phyloP scores from a whole-genome alignment of 2,113 vertebrate species.

The Pitta sordida region DNA sequence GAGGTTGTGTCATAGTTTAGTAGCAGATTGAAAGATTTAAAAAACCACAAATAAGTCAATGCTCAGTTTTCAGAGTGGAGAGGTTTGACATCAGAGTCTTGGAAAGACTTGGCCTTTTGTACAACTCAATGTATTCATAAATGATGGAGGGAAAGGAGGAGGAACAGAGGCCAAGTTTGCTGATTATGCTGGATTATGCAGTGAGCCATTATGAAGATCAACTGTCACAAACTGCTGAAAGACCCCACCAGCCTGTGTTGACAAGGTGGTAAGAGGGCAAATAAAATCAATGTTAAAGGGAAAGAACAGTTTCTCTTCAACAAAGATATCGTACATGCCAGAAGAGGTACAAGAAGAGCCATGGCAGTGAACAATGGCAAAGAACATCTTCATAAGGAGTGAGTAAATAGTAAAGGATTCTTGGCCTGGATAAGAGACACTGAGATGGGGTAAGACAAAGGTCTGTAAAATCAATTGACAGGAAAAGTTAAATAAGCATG shows the following conservation, averaged over 20 bases:
- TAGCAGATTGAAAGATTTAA: neutral
- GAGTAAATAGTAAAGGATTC: neutral
- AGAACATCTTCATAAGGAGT: neutral
- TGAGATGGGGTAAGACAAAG: neutral
- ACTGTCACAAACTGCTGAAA: neutral
- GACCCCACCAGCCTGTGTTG: neutral
- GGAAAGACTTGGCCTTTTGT: neutral
- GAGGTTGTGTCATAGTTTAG: neutral
- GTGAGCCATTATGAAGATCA: neutral
- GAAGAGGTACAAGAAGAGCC: neutral
- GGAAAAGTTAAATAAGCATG: neutral
- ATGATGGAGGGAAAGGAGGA: neutral
- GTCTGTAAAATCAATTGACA: neutral
- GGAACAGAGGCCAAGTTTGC: neutral
- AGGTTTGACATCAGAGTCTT: neutral
- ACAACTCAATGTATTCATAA: rapidly evolving
- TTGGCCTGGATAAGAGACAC: neutral
- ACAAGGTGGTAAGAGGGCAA: neutral
- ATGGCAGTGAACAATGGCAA: neutral
- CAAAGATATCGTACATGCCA: neutral
- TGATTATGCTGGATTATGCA: neutral
- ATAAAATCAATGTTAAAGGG: neutral
- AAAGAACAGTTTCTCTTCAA: neutral
- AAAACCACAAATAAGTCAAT: neutral
- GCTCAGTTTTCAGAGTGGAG: neutral